Evolutionary conservation across 2,888 invertebrate species (phyloP).

Genomic region (Mycalesis mineus): DNA sequence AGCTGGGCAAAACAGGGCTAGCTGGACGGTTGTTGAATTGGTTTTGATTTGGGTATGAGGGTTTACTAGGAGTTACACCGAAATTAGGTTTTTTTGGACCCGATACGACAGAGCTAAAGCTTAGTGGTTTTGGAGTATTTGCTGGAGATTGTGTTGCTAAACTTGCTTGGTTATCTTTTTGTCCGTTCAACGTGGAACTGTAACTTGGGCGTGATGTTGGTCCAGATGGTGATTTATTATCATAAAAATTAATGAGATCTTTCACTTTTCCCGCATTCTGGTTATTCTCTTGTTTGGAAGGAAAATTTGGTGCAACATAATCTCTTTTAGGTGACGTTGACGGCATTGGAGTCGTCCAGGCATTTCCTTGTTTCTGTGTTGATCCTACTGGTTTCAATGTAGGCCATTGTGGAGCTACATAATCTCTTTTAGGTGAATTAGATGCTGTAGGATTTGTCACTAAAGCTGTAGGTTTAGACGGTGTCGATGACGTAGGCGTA

Average conservation of each 20-base stretch:
- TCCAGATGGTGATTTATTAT: constrained; percentile 42
- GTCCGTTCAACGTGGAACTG: constrained; percentile 55
- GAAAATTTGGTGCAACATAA: constrained; percentile 45
- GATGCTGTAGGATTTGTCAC: constrained; percentile 23
- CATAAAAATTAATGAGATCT: constrained; percentile 63
- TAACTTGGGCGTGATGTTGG: constrained; percentile 54
- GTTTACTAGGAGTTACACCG: constrained; percentile 22
- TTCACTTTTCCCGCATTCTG: constrained; percentile 55
- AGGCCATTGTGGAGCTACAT: constrained; percentile 44
- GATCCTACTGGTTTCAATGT: constrained; percentile 30
- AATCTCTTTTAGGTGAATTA: constrained; percentile 42
- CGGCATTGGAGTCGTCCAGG: constrained; percentile 24
- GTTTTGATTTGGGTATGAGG: constrained; percentile 23
- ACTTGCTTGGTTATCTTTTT: constrained; percentile 24
- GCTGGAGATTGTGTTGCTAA: constrained; percentile 20
- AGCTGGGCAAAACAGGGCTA: constrained; percentile 59
- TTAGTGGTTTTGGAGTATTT: constrained; percentile 47
- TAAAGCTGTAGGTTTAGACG: constrained; percentile 21
- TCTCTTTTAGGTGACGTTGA: constrained; percentile 42
- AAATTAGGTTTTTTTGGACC: constrained; percentile 46
- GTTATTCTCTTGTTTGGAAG: constrained; percentile 35
- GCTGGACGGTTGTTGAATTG: constrained; percentile 35
- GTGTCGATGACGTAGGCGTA: constrained; percentile 24
- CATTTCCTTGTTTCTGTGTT: constrained; percentile 14
- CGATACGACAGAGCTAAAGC: constrained; percentile 54